Evolutionary conservation across 2,797 vertebrate genomes (phyloP), one percentile per base, ranked within the genome.

Genomic region (Acanthopagrus latus): DNA sequence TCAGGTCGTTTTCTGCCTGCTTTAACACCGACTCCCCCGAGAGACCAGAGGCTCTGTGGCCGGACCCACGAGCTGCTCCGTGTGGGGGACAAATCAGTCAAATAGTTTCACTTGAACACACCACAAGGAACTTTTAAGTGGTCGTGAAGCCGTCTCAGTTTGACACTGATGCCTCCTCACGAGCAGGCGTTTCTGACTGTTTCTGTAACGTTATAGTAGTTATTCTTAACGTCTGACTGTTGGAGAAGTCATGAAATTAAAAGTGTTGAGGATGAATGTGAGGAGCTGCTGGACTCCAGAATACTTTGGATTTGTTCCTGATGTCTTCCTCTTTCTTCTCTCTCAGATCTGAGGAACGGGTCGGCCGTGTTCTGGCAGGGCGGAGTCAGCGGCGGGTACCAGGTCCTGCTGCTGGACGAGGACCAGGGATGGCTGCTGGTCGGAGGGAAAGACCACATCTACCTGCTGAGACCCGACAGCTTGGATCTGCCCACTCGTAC

Each of bases 341-440:
- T 57, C 7, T 57, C 92, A 97, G 97, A 97, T 1, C 87, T 97
- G 77, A 94, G 69, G 72, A 97, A 96, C 89, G 87, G 92, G 25
- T 96, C 95, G 1, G 92, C 33, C 0, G 73, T 94, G 7, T 88
- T 94, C 82, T 95, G 96, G 94, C 77, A 84, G 47, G 92, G 83
- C 0, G 95, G 88, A 10, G 83, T 90, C 0, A 80, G 84, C 2
- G 90, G 95, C 1, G 93, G 94, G 6, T 96, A 96, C 85, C 92
- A 96, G 73, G 81, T 92, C 1, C 80, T 97, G 80, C 89, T 97
- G 65, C 14, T 97, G 87, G 95, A 97, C 68, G 96, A 97, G 88
- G 96, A 97, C 66, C 93, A 91, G 7, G 95, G 93, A 3, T 96
- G 96, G 96, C 76, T 97, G 76, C 81, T 97, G 92, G 95, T 94